Conservation (phyloP, 2,797 vertebrate species). For the Odontamblyopus lacepedii region DNA sequence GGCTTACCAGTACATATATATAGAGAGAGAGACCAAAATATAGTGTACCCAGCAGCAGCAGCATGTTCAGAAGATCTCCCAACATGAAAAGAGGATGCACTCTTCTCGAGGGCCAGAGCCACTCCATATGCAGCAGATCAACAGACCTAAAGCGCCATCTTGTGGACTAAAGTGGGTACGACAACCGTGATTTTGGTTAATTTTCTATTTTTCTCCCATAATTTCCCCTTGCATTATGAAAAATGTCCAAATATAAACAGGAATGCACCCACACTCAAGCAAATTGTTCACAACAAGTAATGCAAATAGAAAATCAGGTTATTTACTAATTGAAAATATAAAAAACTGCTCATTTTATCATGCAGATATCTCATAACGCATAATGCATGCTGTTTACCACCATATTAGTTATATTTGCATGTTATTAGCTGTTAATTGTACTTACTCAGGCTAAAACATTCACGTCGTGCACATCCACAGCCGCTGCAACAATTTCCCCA, state of each 20-base stretch:
- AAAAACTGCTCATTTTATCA: conserved; percentile 7
- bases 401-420: conserved; percentile 28
- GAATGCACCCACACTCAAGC: conserved; percentile 10
- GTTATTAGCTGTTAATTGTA: conserved; percentile 65
- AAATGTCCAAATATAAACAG: conserved; percentile 15
- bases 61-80: not conserved
- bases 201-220: not conserved
- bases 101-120: conserved; percentile 12
- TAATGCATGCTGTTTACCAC: conserved; percentile 35
- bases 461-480: conserved; percentile 49
- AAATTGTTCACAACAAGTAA: conserved; percentile 14
- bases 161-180: conserved; percentile 59
- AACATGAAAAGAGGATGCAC: not conserved
- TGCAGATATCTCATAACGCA: conserved; percentile 37
- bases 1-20: not conserved
- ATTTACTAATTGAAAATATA: conserved; percentile 4
- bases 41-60: not conserved
- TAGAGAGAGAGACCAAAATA: not conserved
- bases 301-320: conserved; percentile 10
- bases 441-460: conserved; percentile 57
- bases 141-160: conserved; percentile 83
- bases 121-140: conserved; percentile 39
- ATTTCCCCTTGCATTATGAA: not conserved
- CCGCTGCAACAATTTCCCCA: conserved; percentile 49
- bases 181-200: not conserved